phyloP scores from a whole-genome alignment of 92 coral and sea anemone genomes.

The Porites rus region DNA sequence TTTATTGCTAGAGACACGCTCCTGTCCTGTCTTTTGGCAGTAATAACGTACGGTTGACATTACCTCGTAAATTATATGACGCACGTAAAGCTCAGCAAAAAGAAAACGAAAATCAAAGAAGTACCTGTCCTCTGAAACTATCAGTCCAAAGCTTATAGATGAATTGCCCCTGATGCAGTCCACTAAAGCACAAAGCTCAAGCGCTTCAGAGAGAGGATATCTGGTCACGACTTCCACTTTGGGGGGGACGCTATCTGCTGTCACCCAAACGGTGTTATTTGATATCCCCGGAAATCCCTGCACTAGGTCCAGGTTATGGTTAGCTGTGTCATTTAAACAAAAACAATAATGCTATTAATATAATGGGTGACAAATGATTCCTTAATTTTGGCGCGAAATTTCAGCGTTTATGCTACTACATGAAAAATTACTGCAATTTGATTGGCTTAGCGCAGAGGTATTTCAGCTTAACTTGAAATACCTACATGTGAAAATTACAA shows the following conservation, averaged over 20 bases:
- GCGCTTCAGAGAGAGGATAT: background rate
- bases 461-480: too few relatives aligned
- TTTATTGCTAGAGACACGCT: too few relatives aligned
- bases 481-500: too few relatives aligned
- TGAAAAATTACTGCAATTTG: too few relatives aligned
- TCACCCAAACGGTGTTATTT: background rate
- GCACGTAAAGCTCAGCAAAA: background rate
- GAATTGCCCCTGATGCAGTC: constrained; percentile 9
- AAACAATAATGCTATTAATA: too few relatives aligned
- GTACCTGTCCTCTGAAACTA: constrained; percentile 24
- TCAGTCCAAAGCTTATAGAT: constrained; percentile 21
- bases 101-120: background rate
- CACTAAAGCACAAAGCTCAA: background rate
- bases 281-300: background rate
- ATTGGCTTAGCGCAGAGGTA: too few relatives aligned
- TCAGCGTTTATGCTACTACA: too few relatives aligned
- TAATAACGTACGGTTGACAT: background rate
- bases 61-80: background rate
- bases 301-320: background rate
- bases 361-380: too few relatives aligned
- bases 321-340: background rate
- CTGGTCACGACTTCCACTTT: constrained; percentile 32
- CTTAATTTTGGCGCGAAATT: too few relatives aligned
- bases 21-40: background rate
- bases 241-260: constrained; percentile 8